Evolutionary conservation across 2,113 vertebrate species (phyloP), one percentile per base, ranked within the genome.

Genomic region (Oostethus manadensis): DNA sequence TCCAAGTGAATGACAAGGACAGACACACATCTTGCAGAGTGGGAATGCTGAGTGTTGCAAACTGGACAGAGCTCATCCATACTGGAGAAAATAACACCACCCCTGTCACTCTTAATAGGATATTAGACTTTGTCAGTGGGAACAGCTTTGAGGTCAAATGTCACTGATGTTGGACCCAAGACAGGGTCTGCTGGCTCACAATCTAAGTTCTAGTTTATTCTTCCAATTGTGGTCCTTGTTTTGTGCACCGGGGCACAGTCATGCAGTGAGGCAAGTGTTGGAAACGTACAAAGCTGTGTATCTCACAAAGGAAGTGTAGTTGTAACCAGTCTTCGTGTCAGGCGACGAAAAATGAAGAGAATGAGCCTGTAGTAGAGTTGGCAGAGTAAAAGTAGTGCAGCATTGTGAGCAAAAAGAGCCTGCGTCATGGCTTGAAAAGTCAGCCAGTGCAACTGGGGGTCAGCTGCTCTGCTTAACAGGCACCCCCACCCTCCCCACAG

Each of bases 241-340:
- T 26, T 26, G 23, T 26, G 23, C 23, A 26, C 23, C 5, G 23
- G 23, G 23, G 23, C 23, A 26, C 23, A 26, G 23, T 26, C 23
- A 26, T 26, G 23, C 23, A 3, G 23, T 2, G 5, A 26, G 3
- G 23, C 3, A 26, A 26, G 23, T 3, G 23, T 26, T 26, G 23
- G 23, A 26, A 26, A 5, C 23, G 23, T 26, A 33, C 3, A 43
- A 8, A 48, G 10, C 11, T 9, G 73, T 78, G 72, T 76, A 51
- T 70, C 45, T 14, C 4, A 21, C 23, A 26, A 26, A 26, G 23
- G 23, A 8, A 70, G 69, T 6, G 64, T 70, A 74, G 80, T 86
- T 62, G 80, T 72, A 83, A 80, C 78, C 62, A 21, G 69, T 82
- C 47, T 76, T 45, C 68, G 75, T 79, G 49, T 63, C 63, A 44